Percentiles rank a stretch among this genome's conserved stretches.
These are phyloP conservation scores for Oxyruncus cristatus DNA, from an alignment of 2,113 vertebrate species.

Conservation along the genomic window DNA sequence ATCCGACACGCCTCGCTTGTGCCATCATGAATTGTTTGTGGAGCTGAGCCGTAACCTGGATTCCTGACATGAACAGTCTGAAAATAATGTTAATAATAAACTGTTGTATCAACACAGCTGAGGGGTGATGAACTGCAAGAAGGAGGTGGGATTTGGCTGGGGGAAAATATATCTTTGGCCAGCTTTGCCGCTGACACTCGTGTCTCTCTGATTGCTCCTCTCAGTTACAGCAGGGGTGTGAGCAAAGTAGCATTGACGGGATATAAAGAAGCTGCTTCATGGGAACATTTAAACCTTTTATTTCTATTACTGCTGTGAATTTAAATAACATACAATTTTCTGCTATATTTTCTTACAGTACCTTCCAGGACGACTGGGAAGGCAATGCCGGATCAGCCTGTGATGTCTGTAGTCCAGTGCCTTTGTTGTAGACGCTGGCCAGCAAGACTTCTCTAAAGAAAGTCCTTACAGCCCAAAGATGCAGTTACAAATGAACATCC, in stretches of 20 bases:
- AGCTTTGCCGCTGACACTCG: not conserved
- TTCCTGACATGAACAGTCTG: not conserved
- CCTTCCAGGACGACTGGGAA: not conserved
- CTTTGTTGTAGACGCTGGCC: not conserved
- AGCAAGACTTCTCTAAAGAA: not conserved
- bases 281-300: constrained; percentile 22
- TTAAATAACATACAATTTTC: not conserved
- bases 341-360: not conserved
- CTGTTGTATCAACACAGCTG: not conserved
- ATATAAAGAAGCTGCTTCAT: not conserved
- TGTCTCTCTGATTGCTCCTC: not conserved
- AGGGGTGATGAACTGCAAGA: not conserved
- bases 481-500: not conserved
- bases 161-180: rapidly evolving
- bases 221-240: not conserved
- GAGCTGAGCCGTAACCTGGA: not conserved
- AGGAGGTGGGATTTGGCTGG: not conserved
- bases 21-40: not conserved
- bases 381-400: not conserved
- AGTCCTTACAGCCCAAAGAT: not conserved
- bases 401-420: not conserved
- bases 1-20: not conserved
- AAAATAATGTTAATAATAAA: constrained; percentile 17
- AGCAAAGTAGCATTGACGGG: not conserved
- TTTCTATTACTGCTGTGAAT: constrained; percentile 15